Base-by-base conservation (phyloP, 1,140 invertebrate species). In the Condylostylus longicornis region DNA sequence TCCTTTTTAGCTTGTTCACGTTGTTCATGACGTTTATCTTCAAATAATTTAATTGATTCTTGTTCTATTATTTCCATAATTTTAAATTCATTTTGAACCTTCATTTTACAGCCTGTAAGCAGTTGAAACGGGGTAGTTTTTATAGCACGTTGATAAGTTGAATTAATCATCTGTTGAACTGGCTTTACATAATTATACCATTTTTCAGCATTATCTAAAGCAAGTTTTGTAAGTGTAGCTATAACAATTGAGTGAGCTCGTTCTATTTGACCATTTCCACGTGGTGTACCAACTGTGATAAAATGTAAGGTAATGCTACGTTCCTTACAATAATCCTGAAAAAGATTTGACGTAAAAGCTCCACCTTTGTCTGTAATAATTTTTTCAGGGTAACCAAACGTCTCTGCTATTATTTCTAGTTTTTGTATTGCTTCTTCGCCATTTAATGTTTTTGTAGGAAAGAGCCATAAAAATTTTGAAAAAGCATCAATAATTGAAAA, bases 221-320 rank as follows among this genome's bases (percentile, higher is more conserved):
- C 28, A 18, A 54, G 10, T 33, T 50, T 50, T 0, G 45, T 37
- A 9, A 53, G 30, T 5, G 49, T 31, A 6, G 41, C 33, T n/a
- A 44, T 45, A 3, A 51, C 35, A 4, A 39, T 40, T 13, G 40
- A 10, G 40, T 49, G 44, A 4, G 43, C 13, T n/a, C 47, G 20
- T 34, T 49, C 45, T 17, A 48, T 44, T 34, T n/a, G 7, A 18
- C 45, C 42, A 38, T 49, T 49, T 4, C 42, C 50, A 13, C 49
- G 35, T n/a, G 51, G 49, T 13, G 51, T 41, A 7, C 49, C 50
- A 7, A 53, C 48, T 1, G 46, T 50, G 8, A 53, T 43, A 5
- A 41, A 21, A 2, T 35, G 22, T 14, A 51, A 49, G 4, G 42
- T 18, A 13, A 53, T 49, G n/a, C 38, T 37, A 41, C 47, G 43